A percentile compares a stretch with the other conserved stretches of the same genome.
These are phyloP conservation scores for Calcarius lapponicus DNA, from an alignment of 2,797 vertebrate species.

Conservation along the genomic window DNA sequence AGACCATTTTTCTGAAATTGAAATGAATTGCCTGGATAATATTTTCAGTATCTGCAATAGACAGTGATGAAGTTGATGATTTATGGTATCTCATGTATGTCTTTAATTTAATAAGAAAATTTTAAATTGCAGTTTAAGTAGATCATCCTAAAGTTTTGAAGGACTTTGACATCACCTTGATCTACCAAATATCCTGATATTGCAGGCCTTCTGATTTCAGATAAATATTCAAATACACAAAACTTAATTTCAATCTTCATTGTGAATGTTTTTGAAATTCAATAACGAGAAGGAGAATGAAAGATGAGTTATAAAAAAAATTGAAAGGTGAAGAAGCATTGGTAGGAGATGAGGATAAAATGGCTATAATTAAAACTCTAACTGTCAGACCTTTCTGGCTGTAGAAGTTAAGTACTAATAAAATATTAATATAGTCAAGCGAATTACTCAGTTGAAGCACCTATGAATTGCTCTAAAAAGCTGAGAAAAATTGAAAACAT, in stretches of 20 bases:
- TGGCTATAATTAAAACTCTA: not conserved
- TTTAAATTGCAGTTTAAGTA: not conserved
- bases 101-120: not conserved
- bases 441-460: not conserved
- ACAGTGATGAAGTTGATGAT: not conserved
- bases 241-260: not conserved
- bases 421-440: constrained; percentile 1
- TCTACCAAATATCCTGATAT: not conserved
- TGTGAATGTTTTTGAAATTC: not conserved
- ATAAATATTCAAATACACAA: not conserved
- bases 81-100: not conserved
- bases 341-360: not conserved
- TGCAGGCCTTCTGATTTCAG: not conserved
- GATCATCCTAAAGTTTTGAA: not conserved
- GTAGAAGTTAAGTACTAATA: not conserved
- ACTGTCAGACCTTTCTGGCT: not conserved
- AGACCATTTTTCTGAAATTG: not conserved
- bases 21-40: not conserved
- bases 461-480: not conserved
- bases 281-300: not conserved
- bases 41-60: not conserved
- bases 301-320: not conserved
- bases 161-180: not conserved
- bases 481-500: constrained; percentile 7
- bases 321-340: not conserved